These are phyloP conservation scores for Alouatta palliata DNA, from an alignment of 2,113 vertebrate species.

Conservation along the genomic window DNA sequence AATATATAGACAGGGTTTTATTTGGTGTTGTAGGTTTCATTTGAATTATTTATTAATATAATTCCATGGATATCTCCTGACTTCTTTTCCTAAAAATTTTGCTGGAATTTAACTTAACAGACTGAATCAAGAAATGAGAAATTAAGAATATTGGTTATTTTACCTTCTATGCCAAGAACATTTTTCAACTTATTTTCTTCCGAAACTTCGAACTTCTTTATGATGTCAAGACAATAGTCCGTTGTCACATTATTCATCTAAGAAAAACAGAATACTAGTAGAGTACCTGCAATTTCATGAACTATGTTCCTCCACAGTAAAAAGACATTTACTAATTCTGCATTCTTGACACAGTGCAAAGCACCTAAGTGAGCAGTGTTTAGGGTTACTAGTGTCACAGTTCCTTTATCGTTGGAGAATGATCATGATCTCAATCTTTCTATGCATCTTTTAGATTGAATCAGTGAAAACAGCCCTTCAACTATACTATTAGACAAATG, in stretches of 20 bases:
- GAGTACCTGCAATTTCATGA: background rate
- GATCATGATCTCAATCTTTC: background rate
- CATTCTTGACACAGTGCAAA: background rate
- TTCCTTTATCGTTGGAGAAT: background rate
- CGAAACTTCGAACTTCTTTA: constrained; percentile 95
- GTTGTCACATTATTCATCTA: constrained; percentile 94
- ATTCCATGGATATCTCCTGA: background rate
- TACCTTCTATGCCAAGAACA: constrained; percentile 97
- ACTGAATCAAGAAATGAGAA: background rate
- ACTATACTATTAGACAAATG: background rate
- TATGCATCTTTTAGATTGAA: background rate
- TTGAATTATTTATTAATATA: background rate
- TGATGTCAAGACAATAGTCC: constrained; percentile 94
- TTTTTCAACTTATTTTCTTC: constrained; percentile 94
- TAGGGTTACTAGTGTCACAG: background rate
- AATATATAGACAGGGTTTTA: background rate
- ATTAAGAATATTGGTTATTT: constrained; percentile 36
- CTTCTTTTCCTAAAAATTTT: constrained; percentile 4
- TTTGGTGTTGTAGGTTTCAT: background rate
- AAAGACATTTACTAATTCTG: background rate
- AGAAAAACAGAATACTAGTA: constrained; percentile 63
- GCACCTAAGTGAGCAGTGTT: background rate
- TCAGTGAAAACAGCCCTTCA: background rate
- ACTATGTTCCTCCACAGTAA: background rate
- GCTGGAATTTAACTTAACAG: background rate